Base-by-base conservation (phyloP, 2,113 vertebrate genomes). In the Sialia sialis region DNA sequence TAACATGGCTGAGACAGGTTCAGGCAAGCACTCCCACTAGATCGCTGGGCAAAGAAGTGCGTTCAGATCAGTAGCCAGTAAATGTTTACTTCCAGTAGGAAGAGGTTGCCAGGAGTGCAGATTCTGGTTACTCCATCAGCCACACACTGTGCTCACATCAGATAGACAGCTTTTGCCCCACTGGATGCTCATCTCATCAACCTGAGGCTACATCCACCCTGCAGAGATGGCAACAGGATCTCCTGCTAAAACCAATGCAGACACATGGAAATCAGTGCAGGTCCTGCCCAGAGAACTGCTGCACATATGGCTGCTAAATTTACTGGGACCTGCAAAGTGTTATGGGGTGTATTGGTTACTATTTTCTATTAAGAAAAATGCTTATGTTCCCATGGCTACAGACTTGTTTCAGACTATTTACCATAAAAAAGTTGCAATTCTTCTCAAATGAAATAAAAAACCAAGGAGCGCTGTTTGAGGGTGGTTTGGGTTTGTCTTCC, bases 1-100 rank as follows among this genome's bases (percentile, higher is more conserved):
- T 16, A 76, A 36, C 26, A 12, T 29, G 21, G 27, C 59, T 29
- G 22, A 52, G 54, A 43, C 43, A 78, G 87, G 49, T 58, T 64
- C 66, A 87, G 58, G 38, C 62, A 78, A 79, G 46, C 3, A 2
- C 6, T 79, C n/a, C 32, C 0, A 5, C 56, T 39, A n/a, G 39
- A 72, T 60, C 0, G 0, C 3, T 34, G 26, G 19, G 23, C 0
- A 3, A 84, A 92, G 73, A 11, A 72, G 39, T 2, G 1, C 4
- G 1, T 51, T 81, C 62, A 20, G 30, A 83, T 59, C n/a, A 48
- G 51, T 38, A 58, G 78, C 10, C n/a, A 67, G 22, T 30, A 38
- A 56, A 23, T 8, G 26, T 48, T 79, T 54, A n/a, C n/a, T 52
- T 54, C 41, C 75, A 79, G 25, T 4, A n/a, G 64, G 54, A 39